Base-by-base conservation (phyloP, 2,888 invertebrate species). In the Watsonalla cultraria region DNA sequence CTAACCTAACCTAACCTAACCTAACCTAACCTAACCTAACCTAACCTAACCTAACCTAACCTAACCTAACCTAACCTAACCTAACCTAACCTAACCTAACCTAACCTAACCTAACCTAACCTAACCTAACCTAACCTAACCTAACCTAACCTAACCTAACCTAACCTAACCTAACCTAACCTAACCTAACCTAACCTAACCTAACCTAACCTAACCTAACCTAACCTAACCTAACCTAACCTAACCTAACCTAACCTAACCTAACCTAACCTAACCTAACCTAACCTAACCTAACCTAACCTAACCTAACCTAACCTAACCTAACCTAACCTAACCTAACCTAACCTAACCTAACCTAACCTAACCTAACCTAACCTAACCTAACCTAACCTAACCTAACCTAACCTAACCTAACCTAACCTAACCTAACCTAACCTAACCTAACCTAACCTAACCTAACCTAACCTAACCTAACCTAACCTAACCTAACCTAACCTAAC, bases 401-500 rank as follows among this genome's bases (percentile, higher is more conserved):
- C n/a, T n/a, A n/a, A 54, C 56, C 56, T 54, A 56, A 56, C 56
- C 56, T 54, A 56, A 56, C 56, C 56, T 54, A 60, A 60, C 59
- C 60, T 60, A 60, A 61, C 56, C 61, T 56, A 58, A 58, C 55
- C 60, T 56, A 58, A 56, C 60, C 60, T 56, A 58, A 61, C 60
- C 60, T 61, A 58, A 61, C 58, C 61, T 60, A 61, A 61, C 61
- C 58, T 56, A 61, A 58, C 61, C 58, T 58, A 61, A 61, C 61
- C 61, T 61, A 61, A 61, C 61, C 61, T 58, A 61, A 61, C 61
- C 61, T 61, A 61, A 61, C 61, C 61, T 61, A 61, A 61, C 61
- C 61, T 59, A 61, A 61, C 59, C 56, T 55, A 59, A 56, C 56
- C 59, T 59, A 59, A 59, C 60, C 60, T 60, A 60, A 60, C 56